Percentiles rank a stretch among this genome's conserved stretches.
Evolutionary conservation across 2,888 invertebrate genomes (phyloP).

Genomic region (Drosophila neotestacea): DNA sequence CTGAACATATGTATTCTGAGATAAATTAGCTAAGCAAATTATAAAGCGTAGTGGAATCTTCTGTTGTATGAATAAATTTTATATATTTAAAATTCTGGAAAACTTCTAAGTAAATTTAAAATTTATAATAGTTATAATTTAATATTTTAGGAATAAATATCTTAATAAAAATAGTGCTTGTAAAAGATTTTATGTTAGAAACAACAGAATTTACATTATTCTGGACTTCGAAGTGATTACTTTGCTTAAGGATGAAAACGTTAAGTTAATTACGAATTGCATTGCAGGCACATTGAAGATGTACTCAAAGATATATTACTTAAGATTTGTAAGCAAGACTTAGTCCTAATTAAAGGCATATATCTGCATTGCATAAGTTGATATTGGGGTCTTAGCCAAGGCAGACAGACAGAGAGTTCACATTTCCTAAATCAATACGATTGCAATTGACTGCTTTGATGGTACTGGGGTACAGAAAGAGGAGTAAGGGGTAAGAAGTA

Average conservation of each 20-base stretch:
- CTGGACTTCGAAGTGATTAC: background rate
- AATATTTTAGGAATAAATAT: too few relatives aligned
- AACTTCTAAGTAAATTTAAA: too few relatives aligned
- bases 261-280: slow-evolving; percentile 19
- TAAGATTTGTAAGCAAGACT: slow-evolving; percentile 55
- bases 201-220: background rate
- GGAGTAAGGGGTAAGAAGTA: background rate
- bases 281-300: slow-evolving; percentile 8
- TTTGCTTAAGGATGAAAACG: background rate
- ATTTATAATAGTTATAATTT: too few relatives aligned
- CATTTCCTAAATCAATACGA: slow-evolving; percentile 55
- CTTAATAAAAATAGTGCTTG: background rate
- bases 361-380: slow-evolving; percentile 47
- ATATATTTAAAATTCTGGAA: too few relatives aligned
- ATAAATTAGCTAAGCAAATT: too few relatives aligned
- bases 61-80: too few relatives aligned
- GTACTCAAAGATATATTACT: slow-evolving; percentile 6
- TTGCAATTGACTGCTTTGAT: slow-evolving; percentile 20
- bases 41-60: too few relatives aligned
- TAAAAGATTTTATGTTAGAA: too few relatives aligned
- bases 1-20: too few relatives aligned
- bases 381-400: slow-evolving; percentile 1
- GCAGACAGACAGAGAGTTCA: slow-evolving; percentile 1
- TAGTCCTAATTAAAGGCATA: slow-evolving; percentile 62
- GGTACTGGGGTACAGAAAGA: background rate